Base-by-base conservation (phyloP, 35 echinoderm and acorn worm species). In the Holothuria glaberrima region DNA sequence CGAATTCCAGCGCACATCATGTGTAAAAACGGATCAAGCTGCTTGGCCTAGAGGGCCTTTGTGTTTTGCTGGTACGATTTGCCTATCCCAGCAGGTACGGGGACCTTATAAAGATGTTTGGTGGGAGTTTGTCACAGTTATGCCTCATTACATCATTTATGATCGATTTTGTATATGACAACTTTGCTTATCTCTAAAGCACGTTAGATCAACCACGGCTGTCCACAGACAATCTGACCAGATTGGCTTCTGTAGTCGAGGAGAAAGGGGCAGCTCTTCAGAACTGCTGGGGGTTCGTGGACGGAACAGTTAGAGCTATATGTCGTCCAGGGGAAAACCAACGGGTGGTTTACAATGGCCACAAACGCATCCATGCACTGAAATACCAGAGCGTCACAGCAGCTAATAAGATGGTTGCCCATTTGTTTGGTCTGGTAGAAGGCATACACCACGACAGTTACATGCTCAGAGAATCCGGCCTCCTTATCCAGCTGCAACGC, bases 31-130 rank as follows among this genome's bases (percentile, higher is more conserved):
- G 58, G 80, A 24, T 28, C 88, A 45, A 62, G 58, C 54, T 91
- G n/a, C 36, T 57, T 35, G 94, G 75, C 1, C 24, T 89, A 30
- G 94, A 95, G 58, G 86, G 86, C 22, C n/a, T 89, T 9, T 57
- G 90, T 32, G 38, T 89, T 19, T 57, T 72, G 16, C 50, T 95
- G 6, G 30, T 60, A 24, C 60, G 89, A 26, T 94, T 87, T 50
- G 82, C 89, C 5, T 91, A 94, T 59, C 80, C 80, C 28, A 59
- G 54, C 24, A 54, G 80, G 13, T 59, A 59, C 35, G 54, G 80
- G 41, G 80, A 83, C 59, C 27, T 59, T 0, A 48, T 48, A 30
- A 35, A 21, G 17, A 70, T 70, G 26, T 87, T 87, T 87, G 85
- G 59, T n/a, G 38, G 85, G 19, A 6, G 12, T 34, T 33, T 87